phyloP scores from a whole-genome alignment of 1,140 invertebrate genomes.

The Lepidotrigona ventralis region DNA sequence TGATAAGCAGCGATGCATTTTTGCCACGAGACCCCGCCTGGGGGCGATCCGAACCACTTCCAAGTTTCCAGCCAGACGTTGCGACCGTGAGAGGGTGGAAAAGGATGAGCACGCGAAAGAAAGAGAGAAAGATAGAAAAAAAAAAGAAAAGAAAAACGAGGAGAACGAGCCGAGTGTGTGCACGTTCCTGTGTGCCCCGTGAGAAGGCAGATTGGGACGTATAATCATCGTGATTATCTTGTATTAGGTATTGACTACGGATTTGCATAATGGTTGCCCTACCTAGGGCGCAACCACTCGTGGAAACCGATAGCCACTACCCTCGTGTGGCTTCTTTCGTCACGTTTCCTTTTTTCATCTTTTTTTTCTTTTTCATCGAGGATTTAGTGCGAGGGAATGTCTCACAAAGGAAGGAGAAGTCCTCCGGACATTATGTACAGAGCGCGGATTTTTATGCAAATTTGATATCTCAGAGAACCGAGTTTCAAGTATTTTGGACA shows the following conservation, averaged over 20 bases:
- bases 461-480: too few relatives aligned
- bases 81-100: slow-evolving; percentile 52
- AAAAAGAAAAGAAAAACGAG: slow-evolving; percentile 19
- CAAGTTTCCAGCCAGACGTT: slow-evolving; percentile 53
- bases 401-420: too few relatives aligned
- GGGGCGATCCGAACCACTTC: slow-evolving; percentile 52
- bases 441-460: too few relatives aligned
- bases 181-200: slow-evolving; percentile 48
- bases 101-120: slow-evolving; percentile 47
- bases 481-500: too few relatives aligned
- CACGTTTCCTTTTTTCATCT: neutral
- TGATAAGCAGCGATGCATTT: slow-evolving; percentile 78
- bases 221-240: slow-evolving; percentile 80
- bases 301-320: slow-evolving; percentile 50
- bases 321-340: neutral
- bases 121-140: slow-evolving; percentile 21
- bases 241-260: slow-evolving; percentile 79
- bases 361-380: too few relatives aligned
- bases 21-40: slow-evolving; percentile 65
- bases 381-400: too few relatives aligned
- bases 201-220: slow-evolving; percentile 67
- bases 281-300: slow-evolving; percentile 60
- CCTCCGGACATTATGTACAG: too few relatives aligned
- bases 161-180: slow-evolving; percentile 33
- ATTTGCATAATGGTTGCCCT: slow-evolving; percentile 79